phyloP scores from a whole-genome alignment of 2,888 invertebrate species.

The Pyrrhia umbra region DNA sequence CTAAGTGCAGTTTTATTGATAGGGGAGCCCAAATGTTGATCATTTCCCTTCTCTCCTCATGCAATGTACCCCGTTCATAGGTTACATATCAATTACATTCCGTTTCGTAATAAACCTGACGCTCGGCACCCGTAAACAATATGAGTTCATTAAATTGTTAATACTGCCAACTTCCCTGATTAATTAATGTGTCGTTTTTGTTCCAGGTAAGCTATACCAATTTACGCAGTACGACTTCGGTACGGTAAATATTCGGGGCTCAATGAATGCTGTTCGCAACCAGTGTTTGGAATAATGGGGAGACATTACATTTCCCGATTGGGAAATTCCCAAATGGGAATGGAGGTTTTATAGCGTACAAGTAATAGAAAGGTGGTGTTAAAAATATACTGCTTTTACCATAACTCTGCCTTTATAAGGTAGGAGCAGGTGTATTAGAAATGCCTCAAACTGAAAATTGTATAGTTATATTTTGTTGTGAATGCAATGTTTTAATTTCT shows the following conservation, averaged over 20 bases:
- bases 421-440: neutral
- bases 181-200: constrained; percentile 60
- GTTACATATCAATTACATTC: constrained; percentile 33
- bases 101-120: constrained; percentile 20
- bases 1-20: constrained; percentile 13
- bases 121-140: constrained; percentile 13
- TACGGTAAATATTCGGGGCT: constrained; percentile 52
- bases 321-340: constrained; percentile 43
- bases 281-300: constrained; percentile 31
- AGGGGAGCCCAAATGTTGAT: constrained; percentile 2
- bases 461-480: neutral
- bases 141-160: constrained; percentile 46
- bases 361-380: constrained; percentile 21
- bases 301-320: constrained; percentile 29
- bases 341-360: constrained; percentile 19
- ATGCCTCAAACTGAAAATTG: neutral
- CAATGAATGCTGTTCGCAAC: constrained; percentile 34
- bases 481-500: neutral
- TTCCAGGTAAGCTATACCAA: constrained; percentile 69
- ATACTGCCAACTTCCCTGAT: constrained; percentile 30
- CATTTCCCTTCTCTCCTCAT: neutral
- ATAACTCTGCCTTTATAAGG: constrained; percentile 4
- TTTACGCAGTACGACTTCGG: constrained; percentile 32
- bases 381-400: constrained; percentile 8
- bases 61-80: neutral